These are phyloP conservation scores for Xestoiulus laeticollis DNA, from an alignment of 2,888 invertebrate species.

Conservation along the genomic window DNA sequence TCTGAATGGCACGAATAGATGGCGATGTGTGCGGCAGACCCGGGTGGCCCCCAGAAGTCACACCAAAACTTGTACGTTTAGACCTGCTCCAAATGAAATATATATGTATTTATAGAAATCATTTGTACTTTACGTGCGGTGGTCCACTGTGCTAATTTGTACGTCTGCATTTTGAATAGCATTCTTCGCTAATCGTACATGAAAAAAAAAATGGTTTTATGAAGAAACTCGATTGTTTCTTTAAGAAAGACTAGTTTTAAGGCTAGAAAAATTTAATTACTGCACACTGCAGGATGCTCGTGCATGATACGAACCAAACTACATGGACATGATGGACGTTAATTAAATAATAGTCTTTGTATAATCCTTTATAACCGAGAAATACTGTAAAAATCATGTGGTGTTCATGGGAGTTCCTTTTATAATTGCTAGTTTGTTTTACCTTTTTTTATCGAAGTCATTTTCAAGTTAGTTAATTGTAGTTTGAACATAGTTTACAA, in stretches of 20 bases:
- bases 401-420: not conserved
- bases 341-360: constrained; percentile 9
- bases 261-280: not conserved
- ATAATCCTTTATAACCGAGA: not conserved
- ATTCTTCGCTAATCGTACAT: not conserved
- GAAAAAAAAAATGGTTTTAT: not conserved
- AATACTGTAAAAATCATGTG: not conserved
- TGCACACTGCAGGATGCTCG: constrained; percentile 15
- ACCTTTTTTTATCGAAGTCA: not conserved
- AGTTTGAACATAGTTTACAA: too few relatives aligned
- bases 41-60: constrained; percentile 45
- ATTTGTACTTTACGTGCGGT: not conserved
- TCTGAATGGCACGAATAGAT: constrained; percentile 39
- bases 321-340: not conserved
- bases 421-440: not conserved
- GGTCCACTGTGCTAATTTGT: not conserved
- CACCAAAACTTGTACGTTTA: not conserved
- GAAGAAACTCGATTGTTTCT: not conserved
- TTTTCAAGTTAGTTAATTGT: too few relatives aligned
- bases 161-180: not conserved
- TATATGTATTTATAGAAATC: not conserved
- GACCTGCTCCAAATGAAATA: not conserved
- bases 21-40: constrained; percentile 50
- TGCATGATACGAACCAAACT: not conserved
- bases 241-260: constrained; percentile 6